Evolutionary conservation across 2,113 vertebrate species (phyloP).

Genomic region (Stomatorhinus ivindoensis): DNA sequence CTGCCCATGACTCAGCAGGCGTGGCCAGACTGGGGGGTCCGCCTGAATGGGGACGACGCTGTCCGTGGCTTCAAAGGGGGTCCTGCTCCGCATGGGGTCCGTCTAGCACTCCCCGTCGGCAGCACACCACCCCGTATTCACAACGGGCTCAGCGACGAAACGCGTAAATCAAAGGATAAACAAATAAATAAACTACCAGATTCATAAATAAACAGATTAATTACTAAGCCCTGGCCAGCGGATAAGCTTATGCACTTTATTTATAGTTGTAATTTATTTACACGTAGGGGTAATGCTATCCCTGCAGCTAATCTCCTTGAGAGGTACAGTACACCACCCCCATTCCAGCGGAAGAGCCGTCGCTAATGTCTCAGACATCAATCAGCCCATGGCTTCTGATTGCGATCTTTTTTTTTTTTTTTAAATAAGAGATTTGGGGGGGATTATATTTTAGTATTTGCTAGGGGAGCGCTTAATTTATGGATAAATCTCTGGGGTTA

Average conservation of each 20-base stretch:
- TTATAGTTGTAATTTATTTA: conserved; percentile 22
- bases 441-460: not conserved
- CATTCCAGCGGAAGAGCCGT: not conserved
- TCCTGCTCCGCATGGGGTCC: not conserved
- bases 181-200: conserved; percentile 9
- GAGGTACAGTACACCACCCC: not conserved
- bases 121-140: not conserved
- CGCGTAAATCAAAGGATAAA: conserved; percentile 3
- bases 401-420: not conserved
- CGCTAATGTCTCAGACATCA: conserved; percentile 1
- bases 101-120: not conserved
- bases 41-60: not conserved
- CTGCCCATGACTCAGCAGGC: not conserved
- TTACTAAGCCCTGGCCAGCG: not conserved
- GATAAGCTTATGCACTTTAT: conserved; percentile 4
- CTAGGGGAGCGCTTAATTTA: not conserved
- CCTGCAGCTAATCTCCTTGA: conserved; percentile 6
- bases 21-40: not conserved
- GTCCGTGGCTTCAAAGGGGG: not conserved
- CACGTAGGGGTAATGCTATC: conserved; percentile 1
- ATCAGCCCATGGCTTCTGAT: not conserved
- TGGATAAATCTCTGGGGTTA: not conserved
- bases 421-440: not conserved
- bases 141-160: too few relatives aligned
- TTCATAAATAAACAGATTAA: conserved; percentile 17